These are phyloP conservation scores for Brachypodius melanocephalos DNA, from an alignment of 2,113 vertebrate species.

Conservation along the genomic window DNA sequence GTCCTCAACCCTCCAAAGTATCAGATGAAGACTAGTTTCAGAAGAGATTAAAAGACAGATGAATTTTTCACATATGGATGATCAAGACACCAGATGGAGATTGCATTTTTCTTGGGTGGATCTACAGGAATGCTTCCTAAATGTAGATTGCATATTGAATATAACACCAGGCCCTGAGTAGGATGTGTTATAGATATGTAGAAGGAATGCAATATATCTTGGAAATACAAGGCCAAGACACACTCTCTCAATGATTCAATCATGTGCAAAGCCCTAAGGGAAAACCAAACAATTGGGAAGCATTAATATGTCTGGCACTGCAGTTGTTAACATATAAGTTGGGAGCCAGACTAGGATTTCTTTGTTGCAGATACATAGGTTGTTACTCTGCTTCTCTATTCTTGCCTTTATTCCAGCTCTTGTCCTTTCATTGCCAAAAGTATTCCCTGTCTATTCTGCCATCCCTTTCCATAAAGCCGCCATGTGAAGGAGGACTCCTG, in stretches of 20 bases:
- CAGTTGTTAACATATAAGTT: not conserved
- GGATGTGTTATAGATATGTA: not conserved
- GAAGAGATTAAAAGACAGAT: not conserved
- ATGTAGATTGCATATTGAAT: not conserved
- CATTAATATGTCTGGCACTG: not conserved
- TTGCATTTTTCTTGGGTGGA: not conserved
- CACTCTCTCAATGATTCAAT: not conserved
- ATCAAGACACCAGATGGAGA: not conserved
- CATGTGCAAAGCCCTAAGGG: not conserved
- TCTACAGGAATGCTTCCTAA: not conserved
- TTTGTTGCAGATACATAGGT: not conserved
- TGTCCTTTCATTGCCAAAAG: not conserved
- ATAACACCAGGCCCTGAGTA: not conserved
- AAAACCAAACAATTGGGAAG: slow-evolving; percentile 1
- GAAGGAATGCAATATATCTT: not conserved
- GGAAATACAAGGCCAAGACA: not conserved
- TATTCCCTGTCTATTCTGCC: not conserved
- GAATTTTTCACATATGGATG: not conserved
- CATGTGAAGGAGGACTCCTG: not conserved
- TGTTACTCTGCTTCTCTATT: not conserved
- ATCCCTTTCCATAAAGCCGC: not conserved
- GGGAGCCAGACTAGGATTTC: not conserved
- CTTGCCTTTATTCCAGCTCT: not conserved
- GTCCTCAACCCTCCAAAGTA: not conserved
- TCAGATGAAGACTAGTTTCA: not conserved